phyloP scores from a whole-genome alignment of 2,113 vertebrate species.

The Canis aureus region DNA sequence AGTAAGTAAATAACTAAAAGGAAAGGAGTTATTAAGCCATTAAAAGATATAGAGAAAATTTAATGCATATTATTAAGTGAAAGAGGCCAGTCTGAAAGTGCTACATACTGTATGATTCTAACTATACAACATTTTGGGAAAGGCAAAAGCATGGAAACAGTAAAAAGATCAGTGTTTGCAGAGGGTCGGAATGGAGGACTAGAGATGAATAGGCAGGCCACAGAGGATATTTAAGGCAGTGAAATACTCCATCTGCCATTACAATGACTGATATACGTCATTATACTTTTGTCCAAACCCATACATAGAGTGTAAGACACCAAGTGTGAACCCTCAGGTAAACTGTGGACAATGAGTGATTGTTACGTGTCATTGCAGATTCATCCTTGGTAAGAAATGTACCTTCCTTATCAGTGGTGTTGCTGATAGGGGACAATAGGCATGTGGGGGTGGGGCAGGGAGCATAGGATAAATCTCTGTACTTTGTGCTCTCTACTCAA shows the following conservation, averaged over 20 bases:
- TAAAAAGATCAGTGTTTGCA: not conserved
- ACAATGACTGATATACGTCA: not conserved
- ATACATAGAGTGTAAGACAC: not conserved
- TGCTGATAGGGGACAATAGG: too few relatives aligned
- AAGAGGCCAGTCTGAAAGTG: not conserved
- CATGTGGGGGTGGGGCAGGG: fast-evolving
- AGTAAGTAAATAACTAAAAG: not conserved
- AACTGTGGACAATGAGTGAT: not conserved
- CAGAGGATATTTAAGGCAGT: not conserved
- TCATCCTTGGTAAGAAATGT: not conserved
- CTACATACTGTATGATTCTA: not conserved
- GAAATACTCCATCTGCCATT: not conserved
- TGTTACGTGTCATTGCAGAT: not conserved
- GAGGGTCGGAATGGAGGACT: not conserved
- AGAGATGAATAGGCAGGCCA: not conserved
- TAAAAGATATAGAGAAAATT: not conserved
- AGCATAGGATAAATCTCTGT: not conserved
- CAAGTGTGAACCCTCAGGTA: too few relatives aligned
- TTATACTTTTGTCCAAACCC: not conserved
- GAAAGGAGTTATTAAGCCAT: not conserved
- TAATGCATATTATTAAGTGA: not conserved
- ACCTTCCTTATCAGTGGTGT: not conserved
- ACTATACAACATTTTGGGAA: not conserved
- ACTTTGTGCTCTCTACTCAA: not conserved
- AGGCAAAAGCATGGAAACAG: not conserved